Evolutionary conservation across 2,113 vertebrate genomes (phyloP).

Genomic region (Leptobrachium leishanense): DNA sequence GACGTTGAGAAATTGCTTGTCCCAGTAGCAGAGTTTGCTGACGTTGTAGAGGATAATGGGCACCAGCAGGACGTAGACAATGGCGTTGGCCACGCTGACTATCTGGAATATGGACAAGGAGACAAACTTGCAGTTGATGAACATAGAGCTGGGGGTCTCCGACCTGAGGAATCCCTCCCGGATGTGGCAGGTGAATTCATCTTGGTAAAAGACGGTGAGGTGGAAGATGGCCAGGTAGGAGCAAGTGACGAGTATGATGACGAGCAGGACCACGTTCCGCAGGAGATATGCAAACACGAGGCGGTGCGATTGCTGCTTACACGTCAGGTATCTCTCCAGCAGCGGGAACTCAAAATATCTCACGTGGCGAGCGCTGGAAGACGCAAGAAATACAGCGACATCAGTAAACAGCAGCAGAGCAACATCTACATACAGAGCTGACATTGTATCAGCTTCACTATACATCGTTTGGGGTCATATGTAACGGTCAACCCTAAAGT

Average conservation of each 20-base stretch:
- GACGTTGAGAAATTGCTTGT: slow-evolving; percentile 84
- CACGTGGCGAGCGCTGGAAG: slow-evolving; percentile 83
- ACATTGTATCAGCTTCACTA: too few species aligned
- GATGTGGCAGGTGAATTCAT: slow-evolving; percentile 92
- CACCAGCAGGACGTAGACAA: slow-evolving; percentile 77
- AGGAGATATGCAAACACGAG: slow-evolving; percentile 84
- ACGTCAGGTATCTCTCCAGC: slow-evolving; percentile 87
- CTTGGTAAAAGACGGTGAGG: slow-evolving; percentile 83
- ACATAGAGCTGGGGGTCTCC: slow-evolving; percentile 68
- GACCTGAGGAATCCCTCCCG: slow-evolving; percentile 75
- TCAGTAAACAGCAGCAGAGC: too few species aligned
- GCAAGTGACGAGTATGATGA: slow-evolving; percentile 81
- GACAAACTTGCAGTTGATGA: slow-evolving; percentile 88
- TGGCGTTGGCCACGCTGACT: slow-evolving; percentile 78
- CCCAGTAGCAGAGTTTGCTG: slow-evolving; percentile 87
- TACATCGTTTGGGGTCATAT: too few species aligned
- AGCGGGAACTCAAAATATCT: slow-evolving; percentile 95
- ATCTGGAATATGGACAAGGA: slow-evolving; percentile 86
- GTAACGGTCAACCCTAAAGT: too few species aligned
- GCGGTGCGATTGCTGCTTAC: slow-evolving; percentile 86
- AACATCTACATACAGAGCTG: too few species aligned
- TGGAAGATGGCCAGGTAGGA: slow-evolving; percentile 92
- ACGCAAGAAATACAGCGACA: background rate
- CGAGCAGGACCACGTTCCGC: slow-evolving; percentile 82
- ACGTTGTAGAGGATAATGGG: slow-evolving; percentile 84